These are phyloP conservation scores for Altica lythri DNA, from an alignment of 2,888 invertebrate species.

Conservation along the genomic window DNA sequence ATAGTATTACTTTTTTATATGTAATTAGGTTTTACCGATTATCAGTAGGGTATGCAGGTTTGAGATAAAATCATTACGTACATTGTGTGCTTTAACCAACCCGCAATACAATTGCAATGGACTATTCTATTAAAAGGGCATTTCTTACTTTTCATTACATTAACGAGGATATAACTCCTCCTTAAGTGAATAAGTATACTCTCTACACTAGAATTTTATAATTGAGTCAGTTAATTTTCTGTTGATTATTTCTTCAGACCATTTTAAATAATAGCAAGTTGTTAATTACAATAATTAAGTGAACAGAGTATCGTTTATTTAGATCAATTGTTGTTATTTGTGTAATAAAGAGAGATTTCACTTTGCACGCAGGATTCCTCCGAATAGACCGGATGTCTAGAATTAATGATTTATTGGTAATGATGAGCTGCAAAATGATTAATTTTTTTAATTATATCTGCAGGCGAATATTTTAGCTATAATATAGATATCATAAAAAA, in stretches of 20 bases:
- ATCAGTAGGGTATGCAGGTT: no score
- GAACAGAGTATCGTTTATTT: constrained; percentile 6
- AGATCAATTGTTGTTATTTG: constrained; percentile 15
- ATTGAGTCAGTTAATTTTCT: constrained; percentile 14
- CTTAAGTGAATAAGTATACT: constrained; percentile 18
- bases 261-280: constrained; percentile 13
- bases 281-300: constrained; percentile 11
- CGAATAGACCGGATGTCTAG: constrained; percentile 1
- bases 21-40: no score
- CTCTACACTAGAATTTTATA: constrained; percentile 27
- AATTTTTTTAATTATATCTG: no score
- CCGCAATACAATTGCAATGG: background rate
- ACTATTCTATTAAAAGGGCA: constrained; percentile 2
- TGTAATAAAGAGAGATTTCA: constrained; percentile 15
- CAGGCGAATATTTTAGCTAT: no score
- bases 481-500: no score
- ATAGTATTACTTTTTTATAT: no score
- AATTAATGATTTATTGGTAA: background rate
- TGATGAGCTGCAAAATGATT: no score
- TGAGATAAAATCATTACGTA: no score
- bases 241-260: constrained; percentile 11
- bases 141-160: constrained; percentile 8
- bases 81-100: no score
- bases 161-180: constrained; percentile 4
- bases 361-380: constrained; percentile 5